Evolutionary conservation across 2,888 invertebrate genomes (phyloP), one percentile per base, ranked within the genome.

Genomic region (Fabriciana adippe): DNA sequence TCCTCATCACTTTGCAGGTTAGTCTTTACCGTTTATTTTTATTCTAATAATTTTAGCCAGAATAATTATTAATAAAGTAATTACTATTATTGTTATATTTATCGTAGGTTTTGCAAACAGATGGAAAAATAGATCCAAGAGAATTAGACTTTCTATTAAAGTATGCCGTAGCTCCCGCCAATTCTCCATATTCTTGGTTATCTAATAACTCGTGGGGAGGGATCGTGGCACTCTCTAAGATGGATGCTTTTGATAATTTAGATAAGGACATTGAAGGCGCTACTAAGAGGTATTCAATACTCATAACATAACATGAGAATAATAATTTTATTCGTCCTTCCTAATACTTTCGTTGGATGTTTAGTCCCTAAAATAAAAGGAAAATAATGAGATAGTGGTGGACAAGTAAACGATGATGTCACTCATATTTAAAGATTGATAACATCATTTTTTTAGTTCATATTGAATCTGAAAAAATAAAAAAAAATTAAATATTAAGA

Each of bases 231-330:
- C 90, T 99, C 14, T 91, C 96, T 15, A 93, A 94, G 72, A 94
- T 97, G 92, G 95, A 96, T 13, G 96, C 97, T 4, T 98, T 96
- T 82, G 94, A 95, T 61, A 97, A 96, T 79, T 90, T 99, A 0
- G 98, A 98, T 80, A 96, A 97, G 74, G 98, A 99, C 82, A 96
- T 99, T 73, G 98, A 98, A 86, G 97, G 97, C 0, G 97, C 98
- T 0, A 94, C 95, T 1, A 98, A 98, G 83, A 93, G 97, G 84
- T 92, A 45, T 18, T 55, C 14, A 14, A 31, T 15, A 60, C 11
- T 50, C 6, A 14, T 54, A 8, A 54, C 16, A 2, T 55, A 2
- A n/a, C 6, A 13, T 15, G 18, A 18, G 18, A 51, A 18, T 18
- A 51, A 51, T 41, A 11, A 11, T 41, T 41, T 41, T 2, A 41